These are phyloP conservation scores for Entomobrya multifasciata DNA, from an alignment of 2,888 invertebrate genomes.

Conservation along the genomic window DNA sequence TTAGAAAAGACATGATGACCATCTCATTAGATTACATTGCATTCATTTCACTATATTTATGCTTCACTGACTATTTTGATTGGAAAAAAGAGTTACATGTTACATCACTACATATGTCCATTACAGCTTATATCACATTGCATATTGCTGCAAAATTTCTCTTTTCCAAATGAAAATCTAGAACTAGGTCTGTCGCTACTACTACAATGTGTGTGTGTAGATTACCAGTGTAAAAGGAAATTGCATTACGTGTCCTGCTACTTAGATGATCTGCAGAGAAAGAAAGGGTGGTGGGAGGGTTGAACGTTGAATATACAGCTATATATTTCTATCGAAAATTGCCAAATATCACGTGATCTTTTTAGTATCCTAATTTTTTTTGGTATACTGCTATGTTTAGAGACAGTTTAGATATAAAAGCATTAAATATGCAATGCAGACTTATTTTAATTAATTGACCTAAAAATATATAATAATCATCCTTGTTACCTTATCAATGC, in stretches of 20 bases:
- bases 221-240: too few species aligned
- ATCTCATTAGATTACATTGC: too few species aligned
- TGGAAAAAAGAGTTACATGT: too few species aligned
- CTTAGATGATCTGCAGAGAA: not conserved
- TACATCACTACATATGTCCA: too few species aligned
- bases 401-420: not conserved
- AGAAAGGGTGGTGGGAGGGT: not conserved
- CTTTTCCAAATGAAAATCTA: too few species aligned
- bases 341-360: not conserved
- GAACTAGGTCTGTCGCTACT: not conserved
- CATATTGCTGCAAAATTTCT: too few species aligned
- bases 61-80: slow-evolving; percentile 16
- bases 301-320: not conserved
- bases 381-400: too few species aligned
- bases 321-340: not conserved
- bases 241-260: not conserved
- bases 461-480: not conserved
- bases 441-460: slow-evolving; percentile 5
- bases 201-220: too few species aligned
- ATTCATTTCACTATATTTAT: not conserved
- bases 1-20: too few species aligned
- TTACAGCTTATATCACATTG: too few species aligned
- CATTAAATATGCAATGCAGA: not conserved
- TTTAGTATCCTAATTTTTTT: not conserved
- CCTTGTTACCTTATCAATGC: not conserved